Base-by-base conservation (phyloP, 2,797 vertebrate species). In the Zenarchopterus dispar region DNA sequence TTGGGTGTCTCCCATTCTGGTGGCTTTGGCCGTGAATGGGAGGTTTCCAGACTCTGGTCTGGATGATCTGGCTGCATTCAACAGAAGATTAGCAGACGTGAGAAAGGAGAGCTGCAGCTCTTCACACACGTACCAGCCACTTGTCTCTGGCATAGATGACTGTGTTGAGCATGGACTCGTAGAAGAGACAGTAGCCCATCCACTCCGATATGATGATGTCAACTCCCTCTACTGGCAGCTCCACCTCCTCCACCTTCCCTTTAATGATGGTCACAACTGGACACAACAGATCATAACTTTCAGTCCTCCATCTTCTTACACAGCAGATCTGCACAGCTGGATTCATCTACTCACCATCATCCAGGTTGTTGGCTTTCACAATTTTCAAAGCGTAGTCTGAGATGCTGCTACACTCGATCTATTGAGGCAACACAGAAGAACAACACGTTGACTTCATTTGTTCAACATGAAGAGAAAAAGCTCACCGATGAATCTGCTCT, bases 131-230 rank as follows among this genome's bases (percentile, higher is more conserved):
- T 86, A 97, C 96, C 96, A 98, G 94, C 96, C 96, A 98, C 57
- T 97, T 97, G 90, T 98, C 96, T 0, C 96, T 86, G 62, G 96
- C 96, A 1, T 97, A 96, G 49, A 98, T 95, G 77, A 98, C 96
- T 0, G 96, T 98, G 73, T 98, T 97, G 36, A 98, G 95, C 96
- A 98, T 98, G 17, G 96, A 97, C 82, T 98, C 96, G 0, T 98
- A 97, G 88, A 97, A 97, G 60, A 98, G 95, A 77, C 96, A 98
- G 81, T 98, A 98, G 8, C 96, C 96, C 96, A 97, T 98, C 96
- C 96, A 98, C 84, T 98, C 96, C 0, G 96, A 97, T 76, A 98
- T 97, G 81, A 98, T 96, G 73, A 98, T 96, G 80, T 97, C 96
- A 0, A 98, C 96, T 17, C 94, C 94, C 0, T 97, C 95, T 66